Evolutionary conservation across 2,113 vertebrate species (phyloP).

Genomic region (Isichthys henryi): DNA sequence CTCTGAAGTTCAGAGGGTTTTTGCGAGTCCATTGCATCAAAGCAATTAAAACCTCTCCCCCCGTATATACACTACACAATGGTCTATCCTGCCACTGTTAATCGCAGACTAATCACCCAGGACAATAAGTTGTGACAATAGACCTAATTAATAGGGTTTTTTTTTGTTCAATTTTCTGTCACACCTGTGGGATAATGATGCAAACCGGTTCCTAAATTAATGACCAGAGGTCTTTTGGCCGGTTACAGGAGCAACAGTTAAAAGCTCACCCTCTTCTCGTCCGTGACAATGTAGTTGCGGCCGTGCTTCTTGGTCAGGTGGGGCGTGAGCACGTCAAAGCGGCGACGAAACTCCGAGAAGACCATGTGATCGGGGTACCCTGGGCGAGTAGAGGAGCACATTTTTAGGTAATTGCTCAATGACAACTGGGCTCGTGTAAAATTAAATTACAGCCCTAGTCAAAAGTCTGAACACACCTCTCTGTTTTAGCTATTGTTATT

Average conservation of each 20-base stretch:
- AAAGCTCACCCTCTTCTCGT: slow-evolving; percentile 78
- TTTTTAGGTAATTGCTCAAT: not conserved
- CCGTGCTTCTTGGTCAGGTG: slow-evolving; percentile 93
- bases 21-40: not conserved
- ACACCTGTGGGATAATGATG: slow-evolving; percentile 18
- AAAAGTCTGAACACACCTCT: not conserved
- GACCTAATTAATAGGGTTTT: slow-evolving; percentile 34
- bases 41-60: not conserved
- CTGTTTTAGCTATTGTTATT: not conserved
- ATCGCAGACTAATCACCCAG: not conserved
- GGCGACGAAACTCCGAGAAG: slow-evolving; percentile 88
- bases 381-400: slow-evolving; percentile 32
- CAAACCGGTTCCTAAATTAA: slow-evolving; percentile 44
- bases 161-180: slow-evolving; percentile 31
- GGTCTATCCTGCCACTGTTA: not conserved
- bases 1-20: not conserved
- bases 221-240: slow-evolving; percentile 41
- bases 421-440: not conserved
- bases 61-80: not conserved
- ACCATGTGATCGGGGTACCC: slow-evolving; percentile 97
- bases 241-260: slow-evolving; percentile 23
- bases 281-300: slow-evolving; percentile 85
- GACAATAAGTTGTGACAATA: slow-evolving; percentile 15
- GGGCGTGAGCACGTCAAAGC: slow-evolving; percentile 86
- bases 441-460: not conserved